Base-by-base conservation (phyloP, 2,888 invertebrate species). In the Aleiodes testaceus region DNA sequence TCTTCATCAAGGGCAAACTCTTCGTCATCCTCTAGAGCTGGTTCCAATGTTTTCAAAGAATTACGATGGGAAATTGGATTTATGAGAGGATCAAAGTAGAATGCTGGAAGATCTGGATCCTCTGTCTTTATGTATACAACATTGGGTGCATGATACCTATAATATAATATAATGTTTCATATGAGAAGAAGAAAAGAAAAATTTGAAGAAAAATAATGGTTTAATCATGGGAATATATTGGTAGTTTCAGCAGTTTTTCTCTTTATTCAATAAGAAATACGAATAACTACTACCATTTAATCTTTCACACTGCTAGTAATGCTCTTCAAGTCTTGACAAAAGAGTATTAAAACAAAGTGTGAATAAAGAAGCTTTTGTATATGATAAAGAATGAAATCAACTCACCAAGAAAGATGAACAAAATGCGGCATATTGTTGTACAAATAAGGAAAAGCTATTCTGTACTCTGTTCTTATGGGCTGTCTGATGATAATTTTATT, bases 101-200 rank as follows among this genome's bases (percentile, higher is more conserved):
- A 99, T 0, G 99, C 99, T 44, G 99, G 99, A 70, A 99, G 90
- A 89, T 99, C 99, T 6, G 99, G 99, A 91, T 99, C 99, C 89
- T 99, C 99, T 0, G 99, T 99, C 90, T 99, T 99, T 82, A 99
- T 99, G 88, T 96, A 99, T 0, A 99, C 98, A 5, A 99, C 99
- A 87, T 98, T 99, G 22, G 99, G 99, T 6, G 97, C 94, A 88
- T 99, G 99, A 88, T 99, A 99, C 97, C 98, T 98, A 80, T 22
- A 88, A 84, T 72, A 47, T 70, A 73, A 68, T 26, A 49, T 12
- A 55, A 68, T 55, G 16, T 49, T 52, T 20, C 14, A 53, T 11
- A 26, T 0, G 5, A 26, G 26, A 3, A n/a, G n/a, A n/a, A n/a
- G n/a, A n/a, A n/a, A n/a, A n/a, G 16, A 12, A 22, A 22, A 22